Percentiles rank a stretch among this genome's conserved stretches.
Evolutionary conservation across 2,888 invertebrate species (phyloP).

Genomic region (Hypomecis atomaria): DNA sequence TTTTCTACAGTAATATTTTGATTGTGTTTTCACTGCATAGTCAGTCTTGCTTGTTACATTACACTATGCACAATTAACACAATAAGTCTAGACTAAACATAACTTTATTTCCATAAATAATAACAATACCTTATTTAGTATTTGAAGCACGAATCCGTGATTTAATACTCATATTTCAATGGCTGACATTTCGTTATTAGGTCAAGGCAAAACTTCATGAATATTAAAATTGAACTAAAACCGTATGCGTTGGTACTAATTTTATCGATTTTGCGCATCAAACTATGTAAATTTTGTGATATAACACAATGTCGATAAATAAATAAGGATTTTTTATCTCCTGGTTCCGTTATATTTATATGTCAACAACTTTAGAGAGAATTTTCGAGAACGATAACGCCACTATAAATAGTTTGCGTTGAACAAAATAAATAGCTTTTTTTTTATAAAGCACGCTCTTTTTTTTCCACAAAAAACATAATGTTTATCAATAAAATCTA

Average conservation of each 20-base stretch:
- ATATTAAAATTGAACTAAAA: conserved; percentile 19
- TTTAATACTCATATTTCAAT: not conserved
- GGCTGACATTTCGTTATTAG: conserved; percentile 19
- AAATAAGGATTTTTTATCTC: not conserved
- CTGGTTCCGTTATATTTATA: conserved; percentile 15
- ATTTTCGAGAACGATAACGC: not conserved
- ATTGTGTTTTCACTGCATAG: too few relatives aligned
- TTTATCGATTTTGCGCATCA: not conserved
- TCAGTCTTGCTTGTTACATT: too few relatives aligned
- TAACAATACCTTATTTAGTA: not conserved
- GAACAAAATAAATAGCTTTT: not conserved
- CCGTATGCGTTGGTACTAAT: conserved; percentile 18
- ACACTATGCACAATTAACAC: too few relatives aligned
- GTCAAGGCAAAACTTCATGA: conserved; percentile 32
- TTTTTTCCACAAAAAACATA: too few relatives aligned
- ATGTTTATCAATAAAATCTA: too few relatives aligned
- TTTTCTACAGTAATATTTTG: too few relatives aligned
- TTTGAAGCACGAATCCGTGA: not conserved
- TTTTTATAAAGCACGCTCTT: too few relatives aligned
- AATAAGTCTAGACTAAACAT: too few relatives aligned
- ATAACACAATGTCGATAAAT: not conserved
- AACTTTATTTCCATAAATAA: not conserved
- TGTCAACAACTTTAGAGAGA: not conserved
- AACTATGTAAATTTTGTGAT: conserved; percentile 25
- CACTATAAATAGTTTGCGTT: not conserved